phyloP scores from a whole-genome alignment of 1,140 invertebrate species.

The Drosophila takahashii region DNA sequence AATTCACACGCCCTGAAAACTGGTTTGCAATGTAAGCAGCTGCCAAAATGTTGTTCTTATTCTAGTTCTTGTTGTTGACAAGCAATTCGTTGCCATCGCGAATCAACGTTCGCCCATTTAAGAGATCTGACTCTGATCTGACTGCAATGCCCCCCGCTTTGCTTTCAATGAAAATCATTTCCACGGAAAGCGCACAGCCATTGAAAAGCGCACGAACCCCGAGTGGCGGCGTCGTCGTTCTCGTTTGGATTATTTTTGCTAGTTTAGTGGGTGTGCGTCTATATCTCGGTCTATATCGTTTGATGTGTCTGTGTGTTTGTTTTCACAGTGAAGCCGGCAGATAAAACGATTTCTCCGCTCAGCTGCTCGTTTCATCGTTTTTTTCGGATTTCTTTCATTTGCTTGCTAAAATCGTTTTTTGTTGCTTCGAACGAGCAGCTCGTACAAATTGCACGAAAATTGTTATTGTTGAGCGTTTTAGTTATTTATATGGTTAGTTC shows the following conservation, averaged over 20 bases:
- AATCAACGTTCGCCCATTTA: conserved; percentile 14
- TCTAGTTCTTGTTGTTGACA: conserved; percentile 29
- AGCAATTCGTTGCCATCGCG: conserved; percentile 61
- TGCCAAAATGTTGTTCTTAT: conserved; percentile 16
- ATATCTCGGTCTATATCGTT: conserved; percentile 15
- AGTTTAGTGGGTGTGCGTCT: conserved; percentile 23
- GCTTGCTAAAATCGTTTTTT: conserved; percentile 49
- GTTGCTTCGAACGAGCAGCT: conserved; percentile 21
- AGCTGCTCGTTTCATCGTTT: conserved; percentile 45
- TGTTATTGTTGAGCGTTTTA: conserved; percentile 57
- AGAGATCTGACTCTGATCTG: conserved; percentile 27
- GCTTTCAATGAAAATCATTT: conserved; percentile 55
- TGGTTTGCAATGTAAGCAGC: conserved; percentile 44
- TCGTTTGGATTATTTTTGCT: conserved; percentile 66
- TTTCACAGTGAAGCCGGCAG: conserved; percentile 49
- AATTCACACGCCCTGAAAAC: background rate
- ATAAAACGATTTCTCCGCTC: conserved; percentile 58
- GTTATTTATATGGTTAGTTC: conserved; percentile 45
- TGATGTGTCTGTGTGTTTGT: conserved; percentile 20
- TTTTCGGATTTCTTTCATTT: conserved; percentile 50
- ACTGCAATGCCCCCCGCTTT: conserved; percentile 11
- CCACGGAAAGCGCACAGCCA: conserved; percentile 26
- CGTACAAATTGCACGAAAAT: conserved; percentile 60
- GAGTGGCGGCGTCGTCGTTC: conserved; percentile 37
- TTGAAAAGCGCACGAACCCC: conserved; percentile 38